Conservation (phyloP, 1,140 invertebrate species). For the Lepidurus arcticus region DNA sequence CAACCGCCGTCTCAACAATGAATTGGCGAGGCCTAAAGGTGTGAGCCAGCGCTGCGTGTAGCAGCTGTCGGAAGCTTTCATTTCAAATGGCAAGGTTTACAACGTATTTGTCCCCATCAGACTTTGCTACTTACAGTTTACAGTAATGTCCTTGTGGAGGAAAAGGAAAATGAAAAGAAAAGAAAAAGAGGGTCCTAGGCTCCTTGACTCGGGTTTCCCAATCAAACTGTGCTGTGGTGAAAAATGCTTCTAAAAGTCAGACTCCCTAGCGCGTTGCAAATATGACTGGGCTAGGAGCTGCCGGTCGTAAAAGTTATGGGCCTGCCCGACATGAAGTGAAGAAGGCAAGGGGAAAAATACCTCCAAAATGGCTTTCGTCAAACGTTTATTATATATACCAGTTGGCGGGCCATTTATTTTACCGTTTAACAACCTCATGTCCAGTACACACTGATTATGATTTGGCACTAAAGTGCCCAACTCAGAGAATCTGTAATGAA, state of each 20-base stretch:
- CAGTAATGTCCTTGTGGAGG: no score
- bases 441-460: background rate
- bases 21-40: background rate
- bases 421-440: background rate
- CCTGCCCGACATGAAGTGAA: background rate
- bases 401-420: constrained; percentile 8
- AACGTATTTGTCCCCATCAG: background rate
- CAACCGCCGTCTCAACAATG: constrained; percentile 2
- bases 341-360: background rate
- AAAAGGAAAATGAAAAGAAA: no score
- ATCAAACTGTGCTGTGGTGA: background rate
- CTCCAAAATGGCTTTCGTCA: background rate
- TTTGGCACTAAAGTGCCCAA: background rate
- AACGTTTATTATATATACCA: background rate
- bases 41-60: background rate
- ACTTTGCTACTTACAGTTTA: background rate
- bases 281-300: constrained; percentile 4
- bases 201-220: background rate
- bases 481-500: background rate
- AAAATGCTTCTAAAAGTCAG: background rate
- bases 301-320: constrained; percentile 15
- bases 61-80: background rate
- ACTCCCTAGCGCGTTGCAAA: constrained; percentile 8
- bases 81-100: background rate
- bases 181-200: no score